A percentile compares a stretch with the other conserved stretches of the same genome.
These are phyloP conservation scores for Chaetorhynchus papuensis DNA, from an alignment of 2,113 vertebrate species.

Conservation along the genomic window DNA sequence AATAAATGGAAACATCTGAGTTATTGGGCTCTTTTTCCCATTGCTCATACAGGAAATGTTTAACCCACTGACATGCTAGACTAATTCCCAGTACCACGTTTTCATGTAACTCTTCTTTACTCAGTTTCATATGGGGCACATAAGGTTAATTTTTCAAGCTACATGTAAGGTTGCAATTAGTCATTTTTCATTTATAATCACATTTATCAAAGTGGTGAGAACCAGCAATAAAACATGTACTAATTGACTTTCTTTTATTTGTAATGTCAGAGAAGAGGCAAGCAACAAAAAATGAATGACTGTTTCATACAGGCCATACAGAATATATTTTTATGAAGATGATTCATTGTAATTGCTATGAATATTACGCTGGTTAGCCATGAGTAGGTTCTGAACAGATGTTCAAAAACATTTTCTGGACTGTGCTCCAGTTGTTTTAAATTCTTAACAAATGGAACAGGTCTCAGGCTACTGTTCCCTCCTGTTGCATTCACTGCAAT, in stretches of 20 bases:
- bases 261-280: neutral
- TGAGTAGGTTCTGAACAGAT: neutral
- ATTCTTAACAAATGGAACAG: neutral
- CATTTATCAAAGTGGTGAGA: neutral
- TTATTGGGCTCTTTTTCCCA: neutral
- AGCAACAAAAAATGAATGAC: neutral
- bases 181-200: neutral
- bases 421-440: neutral
- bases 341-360: neutral
- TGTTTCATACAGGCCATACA: neutral
- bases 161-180: neutral
- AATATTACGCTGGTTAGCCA: neutral
- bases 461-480: neutral
- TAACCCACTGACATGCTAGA: neutral
- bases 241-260: conserved; percentile 16
- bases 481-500: neutral
- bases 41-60: neutral
- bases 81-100: neutral
- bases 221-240: neutral
- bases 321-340: neutral
- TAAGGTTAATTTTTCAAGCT: conserved; percentile 1
- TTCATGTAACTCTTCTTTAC: neutral
- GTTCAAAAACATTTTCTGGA: neutral
- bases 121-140: neutral
- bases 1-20: neutral